Evolutionary conservation across 2,113 vertebrate species (phyloP), one percentile per base, ranked within the genome.

Genomic region (Coturnix japonica): DNA sequence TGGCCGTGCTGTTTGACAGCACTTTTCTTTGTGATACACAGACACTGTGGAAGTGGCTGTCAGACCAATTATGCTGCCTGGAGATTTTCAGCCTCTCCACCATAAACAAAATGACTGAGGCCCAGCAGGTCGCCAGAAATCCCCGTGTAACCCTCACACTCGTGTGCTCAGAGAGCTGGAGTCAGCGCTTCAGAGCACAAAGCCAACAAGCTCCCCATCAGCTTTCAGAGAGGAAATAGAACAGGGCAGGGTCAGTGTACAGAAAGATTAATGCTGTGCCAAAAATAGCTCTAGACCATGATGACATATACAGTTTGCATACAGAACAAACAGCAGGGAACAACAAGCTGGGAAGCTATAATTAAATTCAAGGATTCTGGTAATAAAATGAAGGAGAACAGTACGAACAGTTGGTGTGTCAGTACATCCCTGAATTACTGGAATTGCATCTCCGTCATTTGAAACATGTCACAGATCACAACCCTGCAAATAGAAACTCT

Each of bases 31-130:
- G 93, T 90, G 71, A 77, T 80, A 66, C 35, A 51, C 65, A 79
- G 75, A 79, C 84, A 54, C n/a, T 23, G 16, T 91, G 91, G 59
- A 97, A 91, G 82, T 91, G 82, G 64, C 79, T 95, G 92, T 91
- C 95, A 96, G 76, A 69, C 44, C 4, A 8, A 94, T 95, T 87
- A 94, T 47, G 21, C 54, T 9, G 67, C 64, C 94, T 39, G 57
- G 37, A 83, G 79, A 67, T 91, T 89, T 63, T 73, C 60, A 87
- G 41, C 63, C 47, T 71, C 90, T 81, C 56, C 31, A 56, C 70
- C 72, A 77, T 10, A 87, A 83, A 90, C 80, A 83, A 75, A 73
- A 59, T 37, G n/a, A 41, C 39, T 79, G 87, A 78, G 70, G 76
- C 78, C 65, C 96, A 89, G 74, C 88, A 90, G 85, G 85, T 44